A percentile compares a stretch with the other conserved stretches of the same genome.
Conservation (phyloP, 2,888 invertebrate species). For the Conomelus anceps region DNA sequence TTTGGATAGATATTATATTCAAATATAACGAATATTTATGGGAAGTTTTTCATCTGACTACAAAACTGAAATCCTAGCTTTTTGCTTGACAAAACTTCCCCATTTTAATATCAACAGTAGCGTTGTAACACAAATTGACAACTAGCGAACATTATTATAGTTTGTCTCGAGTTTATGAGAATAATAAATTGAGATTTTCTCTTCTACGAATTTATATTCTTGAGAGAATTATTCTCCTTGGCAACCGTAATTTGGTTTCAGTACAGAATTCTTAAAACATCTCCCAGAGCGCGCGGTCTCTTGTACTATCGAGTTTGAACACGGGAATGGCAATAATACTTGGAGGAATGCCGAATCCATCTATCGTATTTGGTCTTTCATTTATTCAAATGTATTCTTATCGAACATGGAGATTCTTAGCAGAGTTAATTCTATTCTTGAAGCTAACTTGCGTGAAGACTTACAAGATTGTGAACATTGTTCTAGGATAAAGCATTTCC, state of each 20-base stretch:
- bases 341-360: not conserved
- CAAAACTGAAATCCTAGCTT: not conserved
- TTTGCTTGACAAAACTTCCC: not conserved
- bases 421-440: not conserved
- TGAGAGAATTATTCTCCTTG: not conserved
- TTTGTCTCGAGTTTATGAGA: not conserved
- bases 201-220: not conserved
- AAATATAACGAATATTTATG: not conserved
- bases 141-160: not conserved
- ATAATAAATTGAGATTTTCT: not conserved
- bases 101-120: not conserved
- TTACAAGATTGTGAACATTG: not conserved
- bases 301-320: not conserved
- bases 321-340: not conserved
- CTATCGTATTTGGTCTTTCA: not conserved
- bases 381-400: not conserved
- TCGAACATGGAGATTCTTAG: not conserved
- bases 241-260: not conserved
- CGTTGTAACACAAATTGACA: not conserved
- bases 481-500: not conserved
- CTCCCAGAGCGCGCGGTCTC: not conserved
- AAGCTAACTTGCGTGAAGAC: not conserved
- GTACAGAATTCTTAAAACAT: too few relatives aligned
- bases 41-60: not conserved
- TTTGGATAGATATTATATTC: not conserved